phyloP scores from a whole-genome alignment of 2,797 vertebrate genomes.

The Morus bassanus region DNA sequence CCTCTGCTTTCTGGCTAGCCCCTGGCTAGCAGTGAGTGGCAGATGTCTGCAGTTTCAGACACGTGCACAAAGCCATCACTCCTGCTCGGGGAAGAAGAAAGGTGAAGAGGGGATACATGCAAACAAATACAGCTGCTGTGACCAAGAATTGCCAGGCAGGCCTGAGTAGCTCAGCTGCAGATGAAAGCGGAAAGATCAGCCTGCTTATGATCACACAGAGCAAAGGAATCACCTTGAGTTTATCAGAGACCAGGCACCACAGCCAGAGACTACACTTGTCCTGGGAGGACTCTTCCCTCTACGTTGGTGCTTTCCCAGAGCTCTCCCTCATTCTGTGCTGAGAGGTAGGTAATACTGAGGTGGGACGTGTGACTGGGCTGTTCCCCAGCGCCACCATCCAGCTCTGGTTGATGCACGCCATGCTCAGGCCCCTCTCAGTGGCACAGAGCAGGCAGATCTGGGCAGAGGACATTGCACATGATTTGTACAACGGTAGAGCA shows the following conservation, averaged over 20 bases:
- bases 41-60: neutral
- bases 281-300: neutral
- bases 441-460: neutral
- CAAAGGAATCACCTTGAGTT: neutral
- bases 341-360: no score
- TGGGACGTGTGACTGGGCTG: neutral
- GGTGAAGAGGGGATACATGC: fast-evolving
- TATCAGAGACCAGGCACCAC: fast-evolving
- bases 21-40: neutral
- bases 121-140: neutral
- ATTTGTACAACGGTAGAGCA: neutral
- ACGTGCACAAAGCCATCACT: neutral
- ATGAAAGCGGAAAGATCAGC: neutral
- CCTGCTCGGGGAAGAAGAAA: neutral
- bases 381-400: neutral
- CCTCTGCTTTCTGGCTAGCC: neutral
- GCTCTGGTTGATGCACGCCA: neutral
- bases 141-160: neutral
- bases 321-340: neutral
- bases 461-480: neutral
- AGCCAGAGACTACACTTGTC: neutral
- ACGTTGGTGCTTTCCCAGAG: neutral
- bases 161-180: neutral
- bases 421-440: neutral
- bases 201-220: neutral